phyloP scores from a whole-genome alignment of 2,113 vertebrate species.

The Salvelinus alpinus region DNA sequence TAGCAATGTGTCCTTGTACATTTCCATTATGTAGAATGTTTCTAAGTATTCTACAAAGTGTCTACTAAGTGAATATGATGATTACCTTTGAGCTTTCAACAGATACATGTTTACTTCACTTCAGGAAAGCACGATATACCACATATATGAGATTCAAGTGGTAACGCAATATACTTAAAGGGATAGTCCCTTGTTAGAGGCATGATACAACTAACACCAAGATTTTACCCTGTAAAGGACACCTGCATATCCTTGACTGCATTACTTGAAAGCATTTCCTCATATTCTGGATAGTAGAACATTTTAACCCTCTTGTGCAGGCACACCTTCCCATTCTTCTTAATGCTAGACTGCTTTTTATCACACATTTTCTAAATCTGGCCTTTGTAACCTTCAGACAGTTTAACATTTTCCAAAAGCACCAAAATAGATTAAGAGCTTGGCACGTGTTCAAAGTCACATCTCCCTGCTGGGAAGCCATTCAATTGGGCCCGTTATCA shows the following conservation, averaged over 20 bases:
- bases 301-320: background rate
- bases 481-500: background rate
- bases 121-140: background rate
- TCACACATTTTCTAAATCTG: background rate
- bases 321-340: background rate
- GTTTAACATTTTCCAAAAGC: conserved; percentile 1
- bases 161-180: too few species aligned
- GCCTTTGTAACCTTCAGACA: background rate
- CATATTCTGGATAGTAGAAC: background rate
- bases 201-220: too few species aligned
- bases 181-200: too few species aligned
- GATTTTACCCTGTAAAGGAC: too few species aligned
- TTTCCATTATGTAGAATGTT: background rate
- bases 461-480: background rate
- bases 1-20: background rate
- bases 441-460: conserved; percentile 23
- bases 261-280: background rate
- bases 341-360: background rate
- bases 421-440: conserved; percentile 1
- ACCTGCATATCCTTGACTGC: too few species aligned
- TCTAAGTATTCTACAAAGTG: background rate
- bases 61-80: background rate
- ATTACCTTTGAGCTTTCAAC: background rate
- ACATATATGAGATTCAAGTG: too few species aligned
- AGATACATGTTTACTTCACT: background rate